Percentiles rank a stretch among this genome's conserved stretches.
Conservation (phyloP, 2,888 invertebrate species). For the Cantharis rustica region DNA sequence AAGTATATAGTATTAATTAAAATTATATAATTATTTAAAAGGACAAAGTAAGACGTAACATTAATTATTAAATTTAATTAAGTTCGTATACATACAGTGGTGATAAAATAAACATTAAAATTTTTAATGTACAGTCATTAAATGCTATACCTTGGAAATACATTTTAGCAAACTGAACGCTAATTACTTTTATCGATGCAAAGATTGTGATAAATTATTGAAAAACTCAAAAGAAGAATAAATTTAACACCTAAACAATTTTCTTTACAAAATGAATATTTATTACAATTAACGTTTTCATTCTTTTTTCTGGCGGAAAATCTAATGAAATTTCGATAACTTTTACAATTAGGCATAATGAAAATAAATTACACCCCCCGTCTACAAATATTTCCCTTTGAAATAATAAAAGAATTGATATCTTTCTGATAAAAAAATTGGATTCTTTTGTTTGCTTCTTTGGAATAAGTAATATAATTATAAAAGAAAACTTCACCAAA, state of each 20-base stretch:
- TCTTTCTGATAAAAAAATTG: constrained; percentile 32
- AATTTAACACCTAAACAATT: neutral
- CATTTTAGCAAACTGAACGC: neutral
- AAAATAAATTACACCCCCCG: constrained; percentile 47
- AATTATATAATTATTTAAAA: neutral
- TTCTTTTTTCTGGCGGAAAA: constrained; percentile 31
- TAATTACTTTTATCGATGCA: neutral
- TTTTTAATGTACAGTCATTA: neutral
- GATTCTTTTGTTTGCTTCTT: constrained; percentile 38
- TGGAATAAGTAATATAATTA: constrained; percentile 39
- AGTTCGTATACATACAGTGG: neutral
- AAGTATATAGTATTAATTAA: neutral
- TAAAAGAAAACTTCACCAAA: constrained; percentile 25
- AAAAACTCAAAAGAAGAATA: neutral
- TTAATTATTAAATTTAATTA: neutral
- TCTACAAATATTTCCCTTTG: constrained; percentile 26
- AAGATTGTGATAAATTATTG: neutral
- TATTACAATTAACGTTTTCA: constrained; percentile 9
- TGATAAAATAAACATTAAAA: neutral
- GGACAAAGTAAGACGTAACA: neutral
- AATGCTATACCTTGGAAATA: neutral
- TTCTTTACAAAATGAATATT: constrained; percentile 1
- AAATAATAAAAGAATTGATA: constrained; percentile 32
- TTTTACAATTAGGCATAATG: constrained; percentile 49
- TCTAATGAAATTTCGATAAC: constrained; percentile 44